Percentiles rank a stretch among this genome's conserved stretches.
phyloP scores from a whole-genome alignment of 1,140 invertebrate species.

The Trissolcus basalis region DNA sequence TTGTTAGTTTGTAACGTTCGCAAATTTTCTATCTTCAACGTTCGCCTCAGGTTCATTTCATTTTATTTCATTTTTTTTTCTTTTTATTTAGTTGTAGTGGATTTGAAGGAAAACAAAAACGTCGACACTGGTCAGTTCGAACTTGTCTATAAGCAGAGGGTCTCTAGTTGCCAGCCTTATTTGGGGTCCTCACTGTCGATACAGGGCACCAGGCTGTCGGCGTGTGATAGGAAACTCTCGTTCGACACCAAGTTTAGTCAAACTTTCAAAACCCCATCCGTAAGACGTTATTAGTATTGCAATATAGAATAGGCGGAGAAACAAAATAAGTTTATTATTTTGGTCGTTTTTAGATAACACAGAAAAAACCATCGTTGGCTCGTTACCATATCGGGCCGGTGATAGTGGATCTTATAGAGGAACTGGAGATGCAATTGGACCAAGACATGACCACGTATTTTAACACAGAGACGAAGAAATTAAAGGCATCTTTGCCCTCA shows the following conservation, averaged over 20 bases:
- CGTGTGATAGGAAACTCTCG: conserved; percentile 59
- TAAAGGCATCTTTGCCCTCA: conserved; percentile 55
- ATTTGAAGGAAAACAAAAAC: conserved; percentile 84
- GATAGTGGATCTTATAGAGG: conserved; percentile 78
- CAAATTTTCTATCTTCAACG: conserved; percentile 17
- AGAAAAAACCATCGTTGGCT: conserved; percentile 54
- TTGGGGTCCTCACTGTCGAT: conserved; percentile 86
- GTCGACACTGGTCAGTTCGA: conserved; percentile 92
- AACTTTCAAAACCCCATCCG: conserved; percentile 60
- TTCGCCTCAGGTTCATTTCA: too few relatives aligned
- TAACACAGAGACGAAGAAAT: conserved; percentile 60
- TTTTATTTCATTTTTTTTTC: neutral
- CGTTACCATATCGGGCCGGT: conserved; percentile 75
- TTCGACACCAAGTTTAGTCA: conserved; percentile 55
- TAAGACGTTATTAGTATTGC: conserved; percentile 25
- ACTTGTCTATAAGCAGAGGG: conserved; percentile 84
- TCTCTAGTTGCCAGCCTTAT: conserved; percentile 87
- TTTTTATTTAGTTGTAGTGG: conserved; percentile 85
- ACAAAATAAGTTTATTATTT: neutral
- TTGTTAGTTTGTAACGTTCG: too few relatives aligned
- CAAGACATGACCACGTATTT: conserved; percentile 68
- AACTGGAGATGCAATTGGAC: conserved; percentile 73
- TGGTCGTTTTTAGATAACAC: conserved; percentile 31
- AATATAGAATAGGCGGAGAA: too few relatives aligned
- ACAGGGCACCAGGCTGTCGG: conserved; percentile 79